phyloP scores from a whole-genome alignment of 2,113 vertebrate species.

The Peucedramus taeniatus region DNA sequence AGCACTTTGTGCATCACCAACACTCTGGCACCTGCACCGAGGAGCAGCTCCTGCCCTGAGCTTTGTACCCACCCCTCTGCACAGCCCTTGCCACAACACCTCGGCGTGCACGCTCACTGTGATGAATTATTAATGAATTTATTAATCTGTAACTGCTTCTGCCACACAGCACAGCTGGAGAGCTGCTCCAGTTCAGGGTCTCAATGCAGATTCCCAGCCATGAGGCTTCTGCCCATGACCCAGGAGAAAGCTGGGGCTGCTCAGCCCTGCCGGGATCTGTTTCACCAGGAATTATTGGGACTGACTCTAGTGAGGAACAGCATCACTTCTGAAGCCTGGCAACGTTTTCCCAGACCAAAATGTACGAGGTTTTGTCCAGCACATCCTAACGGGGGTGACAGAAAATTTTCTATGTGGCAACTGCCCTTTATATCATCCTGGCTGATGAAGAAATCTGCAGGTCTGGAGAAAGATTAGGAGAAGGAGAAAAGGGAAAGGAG shows the following conservation, averaged over 20 bases:
- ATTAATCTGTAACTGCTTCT: not conserved
- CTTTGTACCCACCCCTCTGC: not conserved
- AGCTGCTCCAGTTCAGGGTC: not conserved
- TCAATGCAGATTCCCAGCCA: not conserved
- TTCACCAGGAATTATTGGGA: not conserved
- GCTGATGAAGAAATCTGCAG: not conserved
- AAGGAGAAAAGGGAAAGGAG: not conserved
- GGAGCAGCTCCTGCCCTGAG: not conserved
- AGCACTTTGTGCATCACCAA: not conserved
- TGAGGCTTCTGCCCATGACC: fast-evolving
- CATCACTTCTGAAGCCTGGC: not conserved
- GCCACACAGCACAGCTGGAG: not conserved
- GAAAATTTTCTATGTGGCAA: not conserved
- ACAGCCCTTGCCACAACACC: not conserved
- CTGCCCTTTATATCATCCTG: not conserved
- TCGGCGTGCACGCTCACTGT: not conserved
- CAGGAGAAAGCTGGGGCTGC: not conserved
- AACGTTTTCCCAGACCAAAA: not conserved
- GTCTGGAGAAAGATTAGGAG: not conserved
- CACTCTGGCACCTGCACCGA: not conserved
- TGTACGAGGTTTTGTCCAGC: fast-evolving
- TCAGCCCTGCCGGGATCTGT: not conserved
- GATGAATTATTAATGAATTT: not conserved
- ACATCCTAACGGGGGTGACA: fast-evolving
- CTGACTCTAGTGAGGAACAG: not conserved